These are phyloP conservation scores for Itoplectis maculator DNA, from an alignment of 2,888 invertebrate species.

Conservation along the genomic window DNA sequence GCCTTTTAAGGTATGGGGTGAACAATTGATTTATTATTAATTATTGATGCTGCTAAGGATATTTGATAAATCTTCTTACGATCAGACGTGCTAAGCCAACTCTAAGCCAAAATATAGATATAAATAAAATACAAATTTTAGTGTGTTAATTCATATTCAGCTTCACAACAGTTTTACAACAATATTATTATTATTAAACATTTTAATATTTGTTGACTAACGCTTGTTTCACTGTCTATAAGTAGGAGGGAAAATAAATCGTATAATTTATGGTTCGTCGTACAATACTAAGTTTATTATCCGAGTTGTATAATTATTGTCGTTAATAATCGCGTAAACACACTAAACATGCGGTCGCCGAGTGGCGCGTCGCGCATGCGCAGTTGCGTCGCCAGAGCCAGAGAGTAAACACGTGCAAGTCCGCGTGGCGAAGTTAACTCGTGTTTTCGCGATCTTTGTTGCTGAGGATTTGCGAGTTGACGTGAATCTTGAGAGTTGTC, in stretches of 20 bases:
- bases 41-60: not conserved
- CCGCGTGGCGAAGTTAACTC: not conserved
- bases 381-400: not conserved
- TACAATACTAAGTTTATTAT: conserved; percentile 9
- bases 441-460: not conserved
- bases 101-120: too few species aligned
- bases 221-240: not conserved
- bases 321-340: not conserved
- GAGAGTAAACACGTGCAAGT: not conserved
- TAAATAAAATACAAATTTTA: too few species aligned
- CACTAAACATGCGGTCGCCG: not conserved
- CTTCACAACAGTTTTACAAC: too few species aligned
- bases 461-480: not conserved
- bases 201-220: not conserved
- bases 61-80: not conserved
- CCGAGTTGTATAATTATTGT: not conserved
- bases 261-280: not conserved
- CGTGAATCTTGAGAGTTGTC: not conserved
- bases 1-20: not conserved
- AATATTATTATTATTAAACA: not conserved
- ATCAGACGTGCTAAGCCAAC: too few species aligned
- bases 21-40: too few species aligned
- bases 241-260: not conserved
- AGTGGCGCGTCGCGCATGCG: conserved; percentile 11
- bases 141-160: too few species aligned